These are phyloP conservation scores for Strigamia maritima DNA, from an alignment of 2,888 invertebrate species.

Conservation along the genomic window DNA sequence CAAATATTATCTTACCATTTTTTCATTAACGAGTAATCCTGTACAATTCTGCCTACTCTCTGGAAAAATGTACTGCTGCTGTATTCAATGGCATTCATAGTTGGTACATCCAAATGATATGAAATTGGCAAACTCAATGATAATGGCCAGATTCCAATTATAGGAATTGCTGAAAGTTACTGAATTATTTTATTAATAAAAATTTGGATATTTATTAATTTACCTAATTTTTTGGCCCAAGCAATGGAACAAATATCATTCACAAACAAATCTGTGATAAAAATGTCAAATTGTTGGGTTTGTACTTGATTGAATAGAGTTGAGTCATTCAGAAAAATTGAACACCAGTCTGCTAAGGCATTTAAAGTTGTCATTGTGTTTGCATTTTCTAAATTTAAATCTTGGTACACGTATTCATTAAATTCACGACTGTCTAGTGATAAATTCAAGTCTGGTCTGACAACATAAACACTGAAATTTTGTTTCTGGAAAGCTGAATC, in stretches of 20 bases:
- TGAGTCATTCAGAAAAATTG: neutral
- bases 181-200: neutral
- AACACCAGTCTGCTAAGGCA: neutral
- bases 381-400: neutral
- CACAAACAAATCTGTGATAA: conserved; percentile 12
- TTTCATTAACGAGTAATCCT: neutral
- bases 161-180: neutral
- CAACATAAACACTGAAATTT: neutral
- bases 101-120: conserved; percentile 11
- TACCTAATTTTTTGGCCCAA: conserved; percentile 18
- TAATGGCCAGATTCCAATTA: conserved; percentile 27
- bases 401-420: neutral
- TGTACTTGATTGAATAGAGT: neutral
- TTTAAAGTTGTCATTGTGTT: neutral
- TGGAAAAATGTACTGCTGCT: conserved; percentile 8
- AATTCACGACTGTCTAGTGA: neutral
- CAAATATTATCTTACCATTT: neutral
- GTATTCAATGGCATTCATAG: neutral
- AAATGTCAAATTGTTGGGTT: neutral
- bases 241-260: conserved; percentile 9
- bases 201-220: neutral
- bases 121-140: conserved; percentile 4
- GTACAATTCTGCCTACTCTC: neutral
- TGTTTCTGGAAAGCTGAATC: neutral
- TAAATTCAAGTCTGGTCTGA: neutral